A percentile compares a stretch with the other conserved stretches of the same genome.
phyloP scores from a whole-genome alignment of 2,797 vertebrate species.

The Onychomys arenicola region DNA sequence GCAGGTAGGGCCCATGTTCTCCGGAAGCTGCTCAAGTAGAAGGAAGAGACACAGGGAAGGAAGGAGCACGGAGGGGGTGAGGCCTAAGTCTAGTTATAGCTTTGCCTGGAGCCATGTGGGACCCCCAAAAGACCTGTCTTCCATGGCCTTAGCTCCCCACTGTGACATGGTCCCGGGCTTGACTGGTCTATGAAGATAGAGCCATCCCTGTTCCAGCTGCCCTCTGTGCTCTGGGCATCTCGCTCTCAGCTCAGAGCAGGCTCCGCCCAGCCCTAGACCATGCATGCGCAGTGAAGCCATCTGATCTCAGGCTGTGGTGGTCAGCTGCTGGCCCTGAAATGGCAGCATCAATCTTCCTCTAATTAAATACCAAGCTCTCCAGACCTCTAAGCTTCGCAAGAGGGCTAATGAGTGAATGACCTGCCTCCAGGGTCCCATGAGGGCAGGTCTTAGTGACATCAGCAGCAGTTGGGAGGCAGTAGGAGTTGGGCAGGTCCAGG shows the following conservation, averaged over 20 bases:
- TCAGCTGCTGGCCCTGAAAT: background rate
- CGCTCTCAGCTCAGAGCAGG: fast-evolving
- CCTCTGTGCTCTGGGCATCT: background rate
- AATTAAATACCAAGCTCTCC: conserved; percentile 77
- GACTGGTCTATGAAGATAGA: background rate
- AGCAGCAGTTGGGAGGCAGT: background rate
- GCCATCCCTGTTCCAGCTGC: background rate
- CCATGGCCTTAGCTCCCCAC: too few species aligned
- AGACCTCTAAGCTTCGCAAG: conserved; percentile 77
- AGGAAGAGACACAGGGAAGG: background rate
- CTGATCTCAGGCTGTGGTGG: background rate
- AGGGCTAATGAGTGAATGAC: conserved; percentile 77
- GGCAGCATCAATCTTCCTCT: conserved; percentile 64
- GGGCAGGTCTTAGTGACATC: conserved; percentile 35
- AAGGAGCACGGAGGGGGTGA: background rate
- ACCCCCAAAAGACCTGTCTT: background rate
- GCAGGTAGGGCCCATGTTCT: background rate
- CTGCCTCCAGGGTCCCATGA: background rate
- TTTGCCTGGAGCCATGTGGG: background rate
- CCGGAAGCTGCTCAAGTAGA: background rate
- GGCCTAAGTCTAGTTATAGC: background rate
- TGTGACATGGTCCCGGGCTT: too few species aligned
- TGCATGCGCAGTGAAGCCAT: background rate
- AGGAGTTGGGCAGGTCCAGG: background rate
- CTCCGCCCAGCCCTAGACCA: background rate